These are phyloP conservation scores for Austrofundulus limnaeus DNA, from an alignment of 2,113 vertebrate genomes.

Conservation along the genomic window DNA sequence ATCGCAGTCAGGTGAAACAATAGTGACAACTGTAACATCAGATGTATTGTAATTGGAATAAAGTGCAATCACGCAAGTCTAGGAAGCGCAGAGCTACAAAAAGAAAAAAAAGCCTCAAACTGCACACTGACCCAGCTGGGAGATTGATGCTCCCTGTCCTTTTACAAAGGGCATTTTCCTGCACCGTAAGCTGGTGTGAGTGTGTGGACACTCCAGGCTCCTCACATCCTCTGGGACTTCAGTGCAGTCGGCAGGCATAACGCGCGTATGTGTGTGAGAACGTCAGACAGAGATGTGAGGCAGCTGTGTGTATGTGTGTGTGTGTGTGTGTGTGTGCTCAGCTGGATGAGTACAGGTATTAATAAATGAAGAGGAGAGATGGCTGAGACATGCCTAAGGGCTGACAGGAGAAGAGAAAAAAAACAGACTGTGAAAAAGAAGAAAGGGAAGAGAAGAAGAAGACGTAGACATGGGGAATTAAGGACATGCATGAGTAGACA, in stretches of 20 bases:
- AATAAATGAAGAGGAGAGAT: constrained; percentile 79
- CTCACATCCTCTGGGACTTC: constrained; percentile 67
- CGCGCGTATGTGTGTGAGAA: constrained; percentile 15
- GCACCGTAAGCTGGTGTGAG: constrained; percentile 72
- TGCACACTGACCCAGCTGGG: constrained; percentile 46
- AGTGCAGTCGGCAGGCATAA: constrained; percentile 42
- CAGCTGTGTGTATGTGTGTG: constrained; percentile 42
- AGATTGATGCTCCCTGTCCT: constrained; percentile 74
- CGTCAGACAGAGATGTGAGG: constrained; percentile 25
- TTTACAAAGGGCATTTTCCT: constrained; percentile 78
- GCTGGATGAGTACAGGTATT: constrained; percentile 70
- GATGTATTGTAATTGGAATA: constrained; percentile 21
- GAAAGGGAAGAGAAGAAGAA: constrained; percentile 32
- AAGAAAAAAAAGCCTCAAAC: constrained; percentile 61
- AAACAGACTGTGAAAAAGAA: constrained; percentile 1
- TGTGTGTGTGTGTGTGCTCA: constrained; percentile 50
- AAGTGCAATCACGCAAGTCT: constrained; percentile 37
- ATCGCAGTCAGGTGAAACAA: constrained; percentile 3
- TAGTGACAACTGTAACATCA: constrained; percentile 22
- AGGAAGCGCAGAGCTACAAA: constrained; percentile 36
- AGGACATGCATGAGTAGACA: constrained; percentile 25
- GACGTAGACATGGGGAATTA: constrained; percentile 44
- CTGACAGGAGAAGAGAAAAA: constrained; percentile 61
- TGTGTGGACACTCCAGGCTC: constrained; percentile 62
- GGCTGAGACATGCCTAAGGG: constrained; percentile 69